Base-by-base conservation (phyloP, 2,113 vertebrate genomes). In the Nerophis ophidion region DNA sequence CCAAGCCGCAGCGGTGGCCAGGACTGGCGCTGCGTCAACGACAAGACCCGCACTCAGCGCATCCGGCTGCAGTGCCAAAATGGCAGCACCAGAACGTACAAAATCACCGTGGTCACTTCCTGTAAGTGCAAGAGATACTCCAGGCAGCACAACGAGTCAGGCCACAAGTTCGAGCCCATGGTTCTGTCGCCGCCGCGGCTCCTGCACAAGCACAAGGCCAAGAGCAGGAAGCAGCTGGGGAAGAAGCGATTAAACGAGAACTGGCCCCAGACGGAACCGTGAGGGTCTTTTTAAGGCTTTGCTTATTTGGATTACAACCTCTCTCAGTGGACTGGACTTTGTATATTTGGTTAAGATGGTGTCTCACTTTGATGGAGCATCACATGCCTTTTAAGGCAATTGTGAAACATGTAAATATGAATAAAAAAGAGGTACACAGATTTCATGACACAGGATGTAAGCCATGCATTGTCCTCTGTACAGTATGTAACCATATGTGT, bases 1-100 rank as follows among this genome's bases (percentile, higher is more conserved):
- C 5, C 3, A n/a, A 15, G 44, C 45, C 15, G 92, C 51, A 15
- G 19, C 45, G 16, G 92, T 50, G 85, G 84, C 0, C 93, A 92
- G n/a, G 94, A 96, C 59, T 98, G 96, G 96, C 91, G 95, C 60
- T 99, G 96, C 11, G 92, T 98, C 83, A 96, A 92, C 0, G 94
- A 98, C 84, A 92, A 92, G 65, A 94, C 92, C 0, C 91, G 94
- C 42, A 93, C 92, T 16, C 93, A 96, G 83, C 89, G 96, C 48
- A 94, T 99, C 77, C 93, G 87, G 66, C 91, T 99, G 34, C 92
- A 92, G 78, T 99, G 96, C 52, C 92, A 91, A 54, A 93, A 97
- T 2, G 95, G 95, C 76, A 94, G 90, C 86, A 89, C 91, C 34
- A 90, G 96, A 87, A 96, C 94, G 83, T 98, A 99, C 89, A 96